Conservation (phyloP, 2,888 invertebrate genomes). For the Parochlus steinenii region DNA sequence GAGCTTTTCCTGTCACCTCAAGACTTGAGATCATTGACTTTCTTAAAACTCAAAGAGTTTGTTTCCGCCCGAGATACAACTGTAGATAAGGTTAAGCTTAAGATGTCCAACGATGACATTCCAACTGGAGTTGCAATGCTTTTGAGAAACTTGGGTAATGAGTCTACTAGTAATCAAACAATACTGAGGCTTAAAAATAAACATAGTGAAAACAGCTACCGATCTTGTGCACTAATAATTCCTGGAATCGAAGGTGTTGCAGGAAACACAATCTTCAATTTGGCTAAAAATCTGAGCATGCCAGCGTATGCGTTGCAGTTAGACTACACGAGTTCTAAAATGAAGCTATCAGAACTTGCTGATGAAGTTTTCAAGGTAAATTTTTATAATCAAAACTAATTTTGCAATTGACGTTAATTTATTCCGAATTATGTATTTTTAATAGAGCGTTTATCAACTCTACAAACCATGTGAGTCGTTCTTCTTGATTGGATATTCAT, state of each 20-base stretch:
- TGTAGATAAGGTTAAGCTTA: constrained; percentile 18
- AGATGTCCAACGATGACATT: constrained; percentile 21
- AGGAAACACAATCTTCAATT: constrained; percentile 25
- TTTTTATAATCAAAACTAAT: constrained; percentile 17
- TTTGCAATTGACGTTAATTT: constrained; percentile 20
- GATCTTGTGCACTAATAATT: constrained; percentile 33
- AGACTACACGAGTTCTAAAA: constrained; percentile 20
- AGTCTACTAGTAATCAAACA: constrained; percentile 35
- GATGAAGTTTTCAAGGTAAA: constrained; percentile 8
- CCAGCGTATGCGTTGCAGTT: constrained; percentile 23
- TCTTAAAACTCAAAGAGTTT: constrained; percentile 31
- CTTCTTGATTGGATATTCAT: constrained; percentile 75
- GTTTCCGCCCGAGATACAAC: constrained; percentile 10
- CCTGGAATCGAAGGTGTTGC: constrained; percentile 54
- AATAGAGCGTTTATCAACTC: not conserved
- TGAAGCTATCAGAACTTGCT: constrained; percentile 20
- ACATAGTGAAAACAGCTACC: no score
- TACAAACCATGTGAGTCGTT: not conserved
- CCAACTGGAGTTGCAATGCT: constrained; percentile 38
- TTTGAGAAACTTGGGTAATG: constrained; percentile 44
- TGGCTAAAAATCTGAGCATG: constrained; percentile 20
- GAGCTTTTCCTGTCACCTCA: constrained; percentile 73
- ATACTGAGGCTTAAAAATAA: constrained; percentile 32
- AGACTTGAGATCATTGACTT: constrained; percentile 67
- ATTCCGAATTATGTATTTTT: not conserved